Percentiles rank a stretch among this genome's conserved stretches.
Evolutionary conservation across 2,113 vertebrate genomes (phyloP).

Genomic region (Plestiodon gilberti): DNA sequence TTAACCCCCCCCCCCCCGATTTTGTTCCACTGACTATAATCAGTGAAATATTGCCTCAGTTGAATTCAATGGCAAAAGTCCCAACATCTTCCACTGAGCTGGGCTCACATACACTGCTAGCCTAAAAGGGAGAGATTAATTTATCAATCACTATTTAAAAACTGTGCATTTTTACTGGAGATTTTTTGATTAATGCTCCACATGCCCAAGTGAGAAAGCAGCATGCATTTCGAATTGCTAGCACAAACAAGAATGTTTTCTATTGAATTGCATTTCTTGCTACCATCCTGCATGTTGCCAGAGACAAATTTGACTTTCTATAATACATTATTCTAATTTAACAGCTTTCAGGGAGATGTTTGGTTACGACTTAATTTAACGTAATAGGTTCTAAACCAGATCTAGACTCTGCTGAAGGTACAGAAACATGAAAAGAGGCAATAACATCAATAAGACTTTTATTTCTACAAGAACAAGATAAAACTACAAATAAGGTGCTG

Average conservation of each 20-base stretch:
- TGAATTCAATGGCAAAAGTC: not conserved
- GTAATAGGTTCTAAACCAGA: not conserved
- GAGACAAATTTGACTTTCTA: not conserved
- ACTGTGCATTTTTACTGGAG: not conserved
- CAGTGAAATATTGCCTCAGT: not conserved
- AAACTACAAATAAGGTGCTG: too few species aligned
- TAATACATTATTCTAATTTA: not conserved
- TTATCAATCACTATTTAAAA: not conserved
- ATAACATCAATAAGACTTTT: not conserved
- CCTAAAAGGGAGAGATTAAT: accelerated
- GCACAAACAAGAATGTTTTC: not conserved
- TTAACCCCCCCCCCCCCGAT: too few species aligned
- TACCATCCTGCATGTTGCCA: not conserved
- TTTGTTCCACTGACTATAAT: not conserved
- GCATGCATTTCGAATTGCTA: not conserved
- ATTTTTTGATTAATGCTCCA: not conserved
- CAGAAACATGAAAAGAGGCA: not conserved
- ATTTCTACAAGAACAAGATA: not conserved
- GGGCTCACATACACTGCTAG: not conserved
- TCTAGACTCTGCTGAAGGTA: not conserved
- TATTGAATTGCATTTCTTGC: not conserved
- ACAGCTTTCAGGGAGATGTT: not conserved
- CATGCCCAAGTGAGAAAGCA: not conserved
- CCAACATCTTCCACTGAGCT: not conserved
- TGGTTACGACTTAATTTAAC: not conserved